These are phyloP conservation scores for Pachycephus smyrnensis DNA, from an alignment of 2,888 invertebrate species.

Conservation along the genomic window DNA sequence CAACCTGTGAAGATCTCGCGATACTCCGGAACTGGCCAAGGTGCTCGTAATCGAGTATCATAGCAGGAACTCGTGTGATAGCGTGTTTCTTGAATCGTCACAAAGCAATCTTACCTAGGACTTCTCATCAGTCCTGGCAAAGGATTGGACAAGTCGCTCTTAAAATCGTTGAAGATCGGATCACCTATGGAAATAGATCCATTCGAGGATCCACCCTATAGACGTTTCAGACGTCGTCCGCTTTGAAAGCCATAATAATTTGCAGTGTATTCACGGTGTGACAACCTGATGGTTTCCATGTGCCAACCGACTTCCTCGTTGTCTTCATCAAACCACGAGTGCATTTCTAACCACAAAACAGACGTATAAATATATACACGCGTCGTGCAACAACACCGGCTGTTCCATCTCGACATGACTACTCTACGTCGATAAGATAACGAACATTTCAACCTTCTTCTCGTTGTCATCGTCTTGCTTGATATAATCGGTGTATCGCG, in stretches of 20 bases:
- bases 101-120: background rate
- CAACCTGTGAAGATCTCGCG: background rate
- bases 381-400: background rate
- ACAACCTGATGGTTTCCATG: background rate
- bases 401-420: background rate
- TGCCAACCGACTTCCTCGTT: background rate
- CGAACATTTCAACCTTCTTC: background rate
- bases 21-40: background rate
- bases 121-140: background rate
- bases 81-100: background rate
- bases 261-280: background rate
- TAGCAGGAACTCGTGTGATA: background rate
- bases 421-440: background rate
- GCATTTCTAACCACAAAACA: background rate
- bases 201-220: constrained; percentile 60
- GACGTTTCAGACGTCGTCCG: constrained; percentile 55
- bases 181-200: constrained; percentile 61
- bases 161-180: constrained; percentile 1
- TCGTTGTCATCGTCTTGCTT: background rate
- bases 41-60: background rate
- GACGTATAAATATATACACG: background rate
- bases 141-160: background rate
- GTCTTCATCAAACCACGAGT: background rate
- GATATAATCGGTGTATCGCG: background rate
- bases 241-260: constrained; percentile 16